Base-by-base conservation (phyloP, 2,888 invertebrate species). In the Unio pictorum region DNA sequence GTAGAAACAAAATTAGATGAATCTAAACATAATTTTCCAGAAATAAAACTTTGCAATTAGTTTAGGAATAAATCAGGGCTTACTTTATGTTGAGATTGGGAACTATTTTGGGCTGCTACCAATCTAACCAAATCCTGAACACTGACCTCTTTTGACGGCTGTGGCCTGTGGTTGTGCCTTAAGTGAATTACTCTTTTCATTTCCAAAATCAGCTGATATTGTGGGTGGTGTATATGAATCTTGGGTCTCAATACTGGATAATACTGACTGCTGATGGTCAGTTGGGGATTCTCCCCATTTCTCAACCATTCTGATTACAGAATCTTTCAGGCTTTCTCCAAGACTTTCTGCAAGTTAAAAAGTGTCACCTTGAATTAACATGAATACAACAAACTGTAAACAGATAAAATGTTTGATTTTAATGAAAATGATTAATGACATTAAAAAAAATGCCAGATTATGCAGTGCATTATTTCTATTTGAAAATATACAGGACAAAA, bases 231-330 rank as follows among this genome's bases (percentile, higher is more conserved):
- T 76, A 65, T 82, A 82, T 20, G 67, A 64, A 23, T 77, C 76
- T 15, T 66, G 65, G 30, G 63, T 71, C 58, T 82, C 81, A 64
- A 84, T 66, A 34, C 76, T 61, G 6, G 78, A 75, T 26, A 85
- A 65, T 23, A 83, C 54, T 30, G 75, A 80, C 26, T 76, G 75
- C 72, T 83, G 82, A 20, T 79, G 76, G 65, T 82, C 78, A 28
- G 71, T 69, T 11, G 76, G 55, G 26, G 73, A 75, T 65, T 85
- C 83, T 34, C 74, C 74, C 30, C 82, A 66, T 55, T 73, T 77
- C 20, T 81, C 81, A 8, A 81, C 82, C 66, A 82, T 70, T 60
- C 76, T 76, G 17, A 77, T 73, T 30, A 84, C 61, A 7, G 81
- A 76, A 55, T 80, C 81, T 54, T 73, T 70, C 8, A 84, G 76